Conservation (phyloP, 2,888 invertebrate genomes). For the Nephrotoma guestfalica region DNA sequence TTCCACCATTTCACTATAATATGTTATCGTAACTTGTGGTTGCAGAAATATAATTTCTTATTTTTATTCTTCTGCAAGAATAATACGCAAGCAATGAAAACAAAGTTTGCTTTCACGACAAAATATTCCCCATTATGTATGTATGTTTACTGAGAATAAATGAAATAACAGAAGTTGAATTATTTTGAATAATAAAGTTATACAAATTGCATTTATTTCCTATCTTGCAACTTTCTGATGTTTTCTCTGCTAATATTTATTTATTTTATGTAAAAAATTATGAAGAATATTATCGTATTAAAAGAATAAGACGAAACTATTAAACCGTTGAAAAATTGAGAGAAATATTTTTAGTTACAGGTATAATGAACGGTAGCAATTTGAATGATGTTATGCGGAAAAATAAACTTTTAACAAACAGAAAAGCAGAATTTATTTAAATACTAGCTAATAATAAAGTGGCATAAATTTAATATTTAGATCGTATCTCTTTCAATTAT, state of each 20-base stretch:
- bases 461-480: no score
- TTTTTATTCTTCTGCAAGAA: neutral
- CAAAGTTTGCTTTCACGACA: neutral
- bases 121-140: neutral
- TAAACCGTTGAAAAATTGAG: no score
- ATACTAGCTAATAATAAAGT: no score
- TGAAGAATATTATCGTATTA: neutral
- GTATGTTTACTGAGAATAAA: neutral
- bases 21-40: neutral
- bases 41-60: neutral
- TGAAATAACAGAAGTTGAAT: neutral
- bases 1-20: neutral
- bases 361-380: no score
- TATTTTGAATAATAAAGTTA: neutral
- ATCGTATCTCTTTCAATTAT: no score
- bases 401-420: no score
- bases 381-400: no score
- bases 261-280: neutral
- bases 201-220: neutral
- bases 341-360: no score
- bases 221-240: neutral
- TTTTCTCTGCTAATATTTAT: neutral
- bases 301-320: no score
- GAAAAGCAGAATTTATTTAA: no score
- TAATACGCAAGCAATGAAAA: neutral